Evolutionary conservation across 2,888 invertebrate genomes (phyloP).

Genomic region (Agrochola circellaris): DNA sequence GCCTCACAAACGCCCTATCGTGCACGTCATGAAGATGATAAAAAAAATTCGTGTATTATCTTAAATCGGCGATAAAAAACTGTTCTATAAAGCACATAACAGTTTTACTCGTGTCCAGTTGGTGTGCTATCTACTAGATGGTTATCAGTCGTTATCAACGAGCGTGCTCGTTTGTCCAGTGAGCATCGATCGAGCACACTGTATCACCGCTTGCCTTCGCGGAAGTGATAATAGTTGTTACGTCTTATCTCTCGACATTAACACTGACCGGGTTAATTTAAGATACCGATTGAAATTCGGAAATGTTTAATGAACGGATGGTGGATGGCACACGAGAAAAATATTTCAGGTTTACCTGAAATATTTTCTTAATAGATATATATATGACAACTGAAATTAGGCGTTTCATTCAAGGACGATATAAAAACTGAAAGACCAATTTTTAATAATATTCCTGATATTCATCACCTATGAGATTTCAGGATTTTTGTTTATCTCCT

Average conservation of each 20-base stretch:
- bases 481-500: too few relatives aligned
- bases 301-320: conserved; percentile 15
- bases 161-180: conserved; percentile 79
- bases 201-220: conserved; percentile 69
- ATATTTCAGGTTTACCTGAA: too few relatives aligned
- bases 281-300: conserved; percentile 54
- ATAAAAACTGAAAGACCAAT: neutral
- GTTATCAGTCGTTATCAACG: conserved; percentile 81
- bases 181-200: conserved; percentile 74
- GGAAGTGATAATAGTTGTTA: conserved; percentile 75
- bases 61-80: conserved; percentile 71
- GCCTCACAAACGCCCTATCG: conserved; percentile 55
- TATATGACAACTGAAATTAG: neutral
- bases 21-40: conserved; percentile 73
- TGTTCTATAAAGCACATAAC: conserved; percentile 72
- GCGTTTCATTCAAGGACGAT: neutral
- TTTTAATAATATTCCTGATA: neutral
- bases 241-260: conserved; percentile 72
- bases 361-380: too few relatives aligned
- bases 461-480: neutral
- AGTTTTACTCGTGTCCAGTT: conserved; percentile 70
- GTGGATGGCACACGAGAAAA: neutral
- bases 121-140: conserved; percentile 81
- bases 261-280: conserved; percentile 78
- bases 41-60: conserved; percentile 80